A percentile compares a stretch with the other conserved stretches of the same genome.
Evolutionary conservation across 1,140 invertebrate species (phyloP).

Genomic region (Magallana ariakensis): DNA sequence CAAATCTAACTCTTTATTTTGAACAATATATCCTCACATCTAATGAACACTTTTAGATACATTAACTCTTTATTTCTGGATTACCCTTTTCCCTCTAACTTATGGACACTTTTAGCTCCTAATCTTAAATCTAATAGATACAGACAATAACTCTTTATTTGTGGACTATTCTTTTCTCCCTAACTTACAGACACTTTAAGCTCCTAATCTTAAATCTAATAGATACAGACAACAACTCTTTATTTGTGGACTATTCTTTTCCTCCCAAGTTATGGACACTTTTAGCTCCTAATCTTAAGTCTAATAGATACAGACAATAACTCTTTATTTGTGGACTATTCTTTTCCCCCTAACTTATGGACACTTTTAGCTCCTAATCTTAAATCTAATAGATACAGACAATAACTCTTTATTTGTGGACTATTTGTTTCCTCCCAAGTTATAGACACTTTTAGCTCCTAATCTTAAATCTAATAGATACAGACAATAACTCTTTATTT

Average conservation of each 20-base stretch:
- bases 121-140: background rate
- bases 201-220: background rate
- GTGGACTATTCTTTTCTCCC: background rate
- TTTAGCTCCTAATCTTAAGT: background rate
- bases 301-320: no score
- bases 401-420: no score
- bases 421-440: no score
- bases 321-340: no score
- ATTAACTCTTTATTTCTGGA: background rate
- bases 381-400: no score
- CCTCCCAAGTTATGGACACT: background rate
- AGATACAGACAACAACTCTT: background rate
- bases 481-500: no score
- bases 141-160: no score
- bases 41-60: background rate
- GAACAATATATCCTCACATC: background rate
- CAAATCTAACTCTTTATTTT: background rate
- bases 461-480: no score
- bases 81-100: background rate
- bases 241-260: background rate
- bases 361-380: no score
- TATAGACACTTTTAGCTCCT: no score
- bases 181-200: background rate
- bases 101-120: background rate
- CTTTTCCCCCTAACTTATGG: no score